Evolutionary conservation across 2,797 vertebrate species (phyloP).

Genomic region (Neopelma chrysocephalum): DNA sequence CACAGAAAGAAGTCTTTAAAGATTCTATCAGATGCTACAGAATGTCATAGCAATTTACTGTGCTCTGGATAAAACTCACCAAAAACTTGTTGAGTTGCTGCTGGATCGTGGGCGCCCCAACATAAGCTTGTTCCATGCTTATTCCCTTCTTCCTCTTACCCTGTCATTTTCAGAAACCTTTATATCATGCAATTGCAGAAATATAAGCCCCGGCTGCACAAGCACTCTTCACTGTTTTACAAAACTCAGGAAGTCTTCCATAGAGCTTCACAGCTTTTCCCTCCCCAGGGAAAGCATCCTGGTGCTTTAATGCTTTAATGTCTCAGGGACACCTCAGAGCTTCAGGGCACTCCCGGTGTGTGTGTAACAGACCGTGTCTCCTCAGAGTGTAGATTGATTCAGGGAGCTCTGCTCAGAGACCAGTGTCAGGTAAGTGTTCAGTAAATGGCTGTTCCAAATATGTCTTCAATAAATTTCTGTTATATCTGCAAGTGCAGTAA

Average conservation of each 20-base stretch:
- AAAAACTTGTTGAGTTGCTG: not conserved
- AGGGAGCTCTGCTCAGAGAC: not conserved
- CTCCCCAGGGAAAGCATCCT: conserved; percentile 1
- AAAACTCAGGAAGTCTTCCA: conserved; percentile 47
- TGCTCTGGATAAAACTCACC: not conserved
- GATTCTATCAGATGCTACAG: not conserved
- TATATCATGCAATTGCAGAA: not conserved
- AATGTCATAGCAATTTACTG: not conserved
- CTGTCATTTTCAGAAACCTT: not conserved
- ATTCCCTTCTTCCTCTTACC: not conserved
- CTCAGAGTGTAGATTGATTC: conserved; percentile 14
- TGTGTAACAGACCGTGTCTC: conserved; percentile 37
- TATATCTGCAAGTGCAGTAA: not conserved
- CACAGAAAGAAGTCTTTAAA: not conserved
- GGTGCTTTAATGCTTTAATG: conserved; percentile 47
- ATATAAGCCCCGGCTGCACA: not conserved
- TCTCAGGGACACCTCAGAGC: conserved; percentile 53
- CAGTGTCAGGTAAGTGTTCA: conserved; percentile 43
- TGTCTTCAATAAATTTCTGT: not conserved
- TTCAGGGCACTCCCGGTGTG: not conserved
- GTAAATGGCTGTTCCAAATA: not conserved
- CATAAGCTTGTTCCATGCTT: not conserved
- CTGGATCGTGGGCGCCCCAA: not conserved
- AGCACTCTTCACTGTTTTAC: not conserved
- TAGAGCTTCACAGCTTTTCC: conserved; percentile 41